A percentile compares a stretch with the other conserved stretches of the same genome.
Conservation (phyloP, 2,888 invertebrate genomes). For the Linnaemya tessellans region DNA sequence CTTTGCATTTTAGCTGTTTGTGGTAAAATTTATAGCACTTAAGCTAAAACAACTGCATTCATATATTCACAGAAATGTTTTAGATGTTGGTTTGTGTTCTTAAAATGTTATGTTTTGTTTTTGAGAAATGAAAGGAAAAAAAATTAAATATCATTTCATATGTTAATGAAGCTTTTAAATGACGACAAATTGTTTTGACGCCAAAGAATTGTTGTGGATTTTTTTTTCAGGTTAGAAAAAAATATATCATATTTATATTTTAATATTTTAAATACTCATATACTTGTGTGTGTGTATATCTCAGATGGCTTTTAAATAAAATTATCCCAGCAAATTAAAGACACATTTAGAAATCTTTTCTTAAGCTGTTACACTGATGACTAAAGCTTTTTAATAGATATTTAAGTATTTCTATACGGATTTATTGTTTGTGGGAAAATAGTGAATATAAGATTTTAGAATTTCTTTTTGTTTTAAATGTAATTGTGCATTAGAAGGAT, state of each 20-base stretch:
- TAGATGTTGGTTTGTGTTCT: constrained; percentile 34
- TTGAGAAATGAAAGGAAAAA: not conserved
- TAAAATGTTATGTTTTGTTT: constrained; percentile 13
- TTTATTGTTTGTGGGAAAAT: not conserved
- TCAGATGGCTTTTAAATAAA: not conserved
- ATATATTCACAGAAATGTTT: constrained; percentile 62
- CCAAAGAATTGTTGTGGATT: constrained; percentile 52
- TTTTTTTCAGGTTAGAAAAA: constrained; percentile 4
- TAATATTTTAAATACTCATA: not conserved
- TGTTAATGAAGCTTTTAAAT: constrained; percentile 72
- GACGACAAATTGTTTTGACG: constrained; percentile 72
- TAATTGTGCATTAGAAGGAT: no score
- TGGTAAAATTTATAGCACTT: constrained; percentile 69
- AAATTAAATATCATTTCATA: constrained; percentile 58
- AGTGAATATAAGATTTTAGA: no score
- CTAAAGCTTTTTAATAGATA: not conserved
- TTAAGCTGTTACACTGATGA: not conserved
- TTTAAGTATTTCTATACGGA: not conserved
- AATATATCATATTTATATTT: constrained; percentile 20
- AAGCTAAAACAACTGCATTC: constrained; percentile 70
- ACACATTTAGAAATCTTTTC: not conserved
- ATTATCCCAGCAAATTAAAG: constrained; percentile 11
- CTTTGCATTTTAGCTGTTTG: constrained; percentile 24
- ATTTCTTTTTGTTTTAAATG: no score
- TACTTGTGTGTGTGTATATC: not conserved